Percentiles rank a stretch among this genome's conserved stretches.
These are phyloP conservation scores for Hyppa rectilinea DNA, from an alignment of 2,888 invertebrate species.

Conservation along the genomic window DNA sequence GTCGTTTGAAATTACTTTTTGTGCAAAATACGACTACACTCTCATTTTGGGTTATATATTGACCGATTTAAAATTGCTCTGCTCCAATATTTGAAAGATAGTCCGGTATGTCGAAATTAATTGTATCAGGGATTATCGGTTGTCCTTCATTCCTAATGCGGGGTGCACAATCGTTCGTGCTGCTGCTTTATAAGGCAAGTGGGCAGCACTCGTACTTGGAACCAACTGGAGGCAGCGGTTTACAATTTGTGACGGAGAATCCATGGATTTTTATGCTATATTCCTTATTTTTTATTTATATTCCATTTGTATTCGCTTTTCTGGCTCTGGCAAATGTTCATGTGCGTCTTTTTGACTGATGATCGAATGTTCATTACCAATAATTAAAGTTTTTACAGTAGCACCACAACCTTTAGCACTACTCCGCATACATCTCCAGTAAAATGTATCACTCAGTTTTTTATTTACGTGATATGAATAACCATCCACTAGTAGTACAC, in stretches of 20 bases:
- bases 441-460: slow-evolving; percentile 34
- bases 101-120: slow-evolving; percentile 24
- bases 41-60: too few relatives aligned
- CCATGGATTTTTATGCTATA: slow-evolving; percentile 6
- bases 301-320: slow-evolving; percentile 24
- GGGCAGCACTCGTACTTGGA: slow-evolving; percentile 13
- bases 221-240: too few relatives aligned
- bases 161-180: slow-evolving; percentile 22
- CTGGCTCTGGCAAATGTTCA: too few relatives aligned
- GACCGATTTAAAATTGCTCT: not conserved
- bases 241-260: slow-evolving; percentile 7
- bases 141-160: slow-evolving; percentile 17
- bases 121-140: slow-evolving; percentile 16
- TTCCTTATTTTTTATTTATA: slow-evolving; percentile 19
- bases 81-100: slow-evolving; percentile 24
- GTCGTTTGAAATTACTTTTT: slow-evolving; percentile 18
- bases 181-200: slow-evolving; percentile 23
- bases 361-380: slow-evolving; percentile 16
- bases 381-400: slow-evolving; percentile 24
- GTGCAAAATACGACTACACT: slow-evolving; percentile 25
- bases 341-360: slow-evolving; percentile 24
- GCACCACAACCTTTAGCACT: slow-evolving; percentile 29
- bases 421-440: slow-evolving; percentile 23
- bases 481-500: slow-evolving; percentile 18
- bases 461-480: slow-evolving; percentile 28